Evolutionary conservation across 2,888 invertebrate species (phyloP).

Genomic region (Laothoe populi): DNA sequence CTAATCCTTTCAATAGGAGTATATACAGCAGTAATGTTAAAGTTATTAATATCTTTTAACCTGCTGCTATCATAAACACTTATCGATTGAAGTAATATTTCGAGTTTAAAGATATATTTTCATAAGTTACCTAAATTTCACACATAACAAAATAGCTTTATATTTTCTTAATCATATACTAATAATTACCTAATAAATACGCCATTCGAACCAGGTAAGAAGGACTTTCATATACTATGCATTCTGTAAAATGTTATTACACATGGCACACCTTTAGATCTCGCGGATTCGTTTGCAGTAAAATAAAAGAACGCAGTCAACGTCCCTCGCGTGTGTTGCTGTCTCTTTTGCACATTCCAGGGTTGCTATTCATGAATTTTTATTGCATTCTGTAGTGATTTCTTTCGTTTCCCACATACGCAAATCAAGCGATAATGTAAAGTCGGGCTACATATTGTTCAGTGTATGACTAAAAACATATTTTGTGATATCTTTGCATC

Average conservation of each 20-base stretch:
- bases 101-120: too few relatives aligned
- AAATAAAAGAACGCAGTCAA: constrained; percentile 16
- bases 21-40: too few relatives aligned
- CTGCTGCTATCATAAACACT: too few relatives aligned
- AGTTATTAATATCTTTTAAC: too few relatives aligned
- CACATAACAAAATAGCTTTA: too few relatives aligned
- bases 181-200: not conserved
- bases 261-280: constrained; percentile 4
- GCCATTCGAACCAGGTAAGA: not conserved
- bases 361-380: constrained; percentile 2
- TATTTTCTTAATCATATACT: too few relatives aligned
- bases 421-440: not conserved
- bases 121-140: too few relatives aligned
- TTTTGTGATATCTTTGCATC: not conserved
- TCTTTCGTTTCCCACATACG: not conserved
- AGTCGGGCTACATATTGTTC: not conserved
- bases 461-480: not conserved
- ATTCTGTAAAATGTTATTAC: constrained; percentile 1
- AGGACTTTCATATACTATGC: constrained; percentile 3
- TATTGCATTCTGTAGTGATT: not conserved
- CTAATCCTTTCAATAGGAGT: too few relatives aligned
- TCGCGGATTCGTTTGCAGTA: constrained; percentile 7
- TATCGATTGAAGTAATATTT: too few relatives aligned
- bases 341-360: constrained; percentile 34
- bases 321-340: constrained; percentile 28